Conservation (phyloP, 2,113 vertebrate species). For the Pachypanchax playfairii region DNA sequence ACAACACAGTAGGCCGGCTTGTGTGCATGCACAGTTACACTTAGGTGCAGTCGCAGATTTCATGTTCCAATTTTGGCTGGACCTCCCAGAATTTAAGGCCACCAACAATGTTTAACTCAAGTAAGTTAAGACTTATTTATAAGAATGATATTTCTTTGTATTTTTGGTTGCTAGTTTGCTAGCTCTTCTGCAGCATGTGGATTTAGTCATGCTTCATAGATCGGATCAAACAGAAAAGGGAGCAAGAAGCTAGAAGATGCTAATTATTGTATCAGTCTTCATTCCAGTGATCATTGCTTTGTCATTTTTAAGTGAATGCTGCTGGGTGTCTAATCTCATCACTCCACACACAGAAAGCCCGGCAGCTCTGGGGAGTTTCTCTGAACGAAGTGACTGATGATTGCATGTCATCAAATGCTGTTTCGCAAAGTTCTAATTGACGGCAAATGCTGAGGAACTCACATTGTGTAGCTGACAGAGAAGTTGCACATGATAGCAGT, state of each 20-base stretch:
- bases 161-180: not conserved
- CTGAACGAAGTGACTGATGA: constrained; percentile 42
- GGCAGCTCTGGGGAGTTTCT: constrained; percentile 25
- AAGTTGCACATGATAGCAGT: constrained; percentile 57
- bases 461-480: constrained; percentile 30
- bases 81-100: constrained; percentile 51
- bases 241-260: constrained; percentile 10
- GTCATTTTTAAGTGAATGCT: constrained; percentile 25
- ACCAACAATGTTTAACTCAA: constrained; percentile 9
- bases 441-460: constrained; percentile 44
- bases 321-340: constrained; percentile 30
- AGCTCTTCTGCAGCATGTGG: not conserved
- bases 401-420: constrained; percentile 45
- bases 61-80: constrained; percentile 33
- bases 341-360: constrained; percentile 30
- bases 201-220: not conserved
- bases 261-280: constrained; percentile 34
- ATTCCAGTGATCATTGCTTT: constrained; percentile 37
- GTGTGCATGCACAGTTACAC: constrained; percentile 18
- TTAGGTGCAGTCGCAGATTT: constrained; percentile 42
- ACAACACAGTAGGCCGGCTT: constrained; percentile 31
- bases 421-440: constrained; percentile 49
- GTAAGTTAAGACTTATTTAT: not conserved
- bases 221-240: not conserved
- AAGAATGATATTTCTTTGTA: not conserved